Evolutionary conservation across 2,888 invertebrate genomes (phyloP).

Genomic region (Agonum fuliginosum): DNA sequence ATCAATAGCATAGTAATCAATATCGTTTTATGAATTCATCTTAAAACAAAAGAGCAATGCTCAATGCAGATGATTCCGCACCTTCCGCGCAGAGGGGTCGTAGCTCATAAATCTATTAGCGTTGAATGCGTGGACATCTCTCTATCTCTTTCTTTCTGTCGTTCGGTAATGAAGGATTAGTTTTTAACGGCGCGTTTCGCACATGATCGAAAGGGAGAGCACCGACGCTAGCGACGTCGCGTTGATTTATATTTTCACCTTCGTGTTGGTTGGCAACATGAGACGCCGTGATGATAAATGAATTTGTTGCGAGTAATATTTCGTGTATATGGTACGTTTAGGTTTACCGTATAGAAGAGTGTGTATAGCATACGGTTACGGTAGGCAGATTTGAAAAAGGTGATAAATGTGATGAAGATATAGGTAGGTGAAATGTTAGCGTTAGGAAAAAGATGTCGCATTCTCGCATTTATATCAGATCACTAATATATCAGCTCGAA

Average conservation of each 20-base stretch:
- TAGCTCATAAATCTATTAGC: slow-evolving; percentile 9
- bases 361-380: not conserved
- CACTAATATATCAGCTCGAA: too few relatives aligned
- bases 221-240: not conserved
- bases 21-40: slow-evolving; percentile 35
- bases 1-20: slow-evolving; percentile 14
- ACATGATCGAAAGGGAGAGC: slow-evolving; percentile 12
- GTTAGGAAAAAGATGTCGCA: not conserved
- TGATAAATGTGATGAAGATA: slow-evolving; percentile 10
- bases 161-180: slow-evolving; percentile 27
- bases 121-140: slow-evolving; percentile 14
- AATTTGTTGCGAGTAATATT: slow-evolving; percentile 52
- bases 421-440: not conserved
- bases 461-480: not conserved
- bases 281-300: slow-evolving; percentile 42
- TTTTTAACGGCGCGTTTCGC: slow-evolving; percentile 34
- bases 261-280: not conserved
- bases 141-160: not conserved
- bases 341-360: not conserved
- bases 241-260: slow-evolving; percentile 45
- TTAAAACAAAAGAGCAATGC: slow-evolving; percentile 34
- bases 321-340: slow-evolving; percentile 34
- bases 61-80: slow-evolving; percentile 8
- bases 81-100: not conserved
- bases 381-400: not conserved